These are phyloP conservation scores for Astyanax mexicanus DNA, from an alignment of 2,797 vertebrate genomes.

Conservation along the genomic window DNA sequence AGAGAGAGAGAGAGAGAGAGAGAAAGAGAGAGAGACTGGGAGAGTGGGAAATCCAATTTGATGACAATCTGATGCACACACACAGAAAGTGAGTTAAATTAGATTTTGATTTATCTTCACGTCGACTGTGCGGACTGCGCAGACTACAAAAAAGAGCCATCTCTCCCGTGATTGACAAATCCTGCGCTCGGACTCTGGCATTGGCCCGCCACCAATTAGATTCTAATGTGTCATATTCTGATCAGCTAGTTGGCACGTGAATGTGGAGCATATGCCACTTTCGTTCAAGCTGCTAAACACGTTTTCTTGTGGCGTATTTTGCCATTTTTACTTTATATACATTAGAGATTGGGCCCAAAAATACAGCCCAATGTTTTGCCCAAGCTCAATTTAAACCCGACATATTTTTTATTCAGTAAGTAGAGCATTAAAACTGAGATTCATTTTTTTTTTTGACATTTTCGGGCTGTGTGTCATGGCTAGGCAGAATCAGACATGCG, in stretches of 20 bases:
- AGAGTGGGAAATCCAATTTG: constrained; percentile 76
- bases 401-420: too few species aligned
- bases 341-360: too few species aligned
- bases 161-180: constrained; percentile 73
- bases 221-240: constrained; percentile 67
- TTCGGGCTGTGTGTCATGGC: too few species aligned
- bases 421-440: too few species aligned
- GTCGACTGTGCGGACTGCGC: constrained; percentile 59
- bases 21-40: constrained; percentile 55
- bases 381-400: too few species aligned
- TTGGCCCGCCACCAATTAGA: constrained; percentile 74
- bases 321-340: background rate
- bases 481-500: too few species aligned
- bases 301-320: background rate
- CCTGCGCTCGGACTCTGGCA: constrained; percentile 66
- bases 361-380: too few species aligned
- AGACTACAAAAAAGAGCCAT: constrained; percentile 69
- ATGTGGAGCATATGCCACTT: constrained; percentile 22
- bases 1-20: constrained; percentile 54
- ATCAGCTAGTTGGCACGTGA: background rate
- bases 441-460: too few species aligned
- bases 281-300: constrained; percentile 5
- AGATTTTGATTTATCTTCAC: constrained; percentile 77
- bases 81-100: constrained; percentile 73
- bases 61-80: constrained; percentile 77